phyloP scores from a whole-genome alignment of 2,888 invertebrate species.

The Mamestra brassicae region DNA sequence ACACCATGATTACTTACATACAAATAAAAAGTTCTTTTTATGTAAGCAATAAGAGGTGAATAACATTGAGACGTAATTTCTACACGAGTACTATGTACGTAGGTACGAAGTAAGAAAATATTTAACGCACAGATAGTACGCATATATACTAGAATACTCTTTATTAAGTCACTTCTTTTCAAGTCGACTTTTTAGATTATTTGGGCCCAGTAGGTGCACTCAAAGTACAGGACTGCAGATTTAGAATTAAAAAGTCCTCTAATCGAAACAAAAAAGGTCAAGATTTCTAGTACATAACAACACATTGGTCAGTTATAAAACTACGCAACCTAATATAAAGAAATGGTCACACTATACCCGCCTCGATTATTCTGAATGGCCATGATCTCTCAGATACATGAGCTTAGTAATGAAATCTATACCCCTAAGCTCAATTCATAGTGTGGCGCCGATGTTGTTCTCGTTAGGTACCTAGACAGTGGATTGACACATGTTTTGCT shows the following conservation, averaged over 20 bases:
- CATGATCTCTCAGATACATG: conserved; percentile 56
- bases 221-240: neutral
- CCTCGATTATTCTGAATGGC: conserved; percentile 41
- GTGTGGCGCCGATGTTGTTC: conserved; percentile 56
- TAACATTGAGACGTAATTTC: neutral
- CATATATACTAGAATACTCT: too few relatives aligned
- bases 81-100: neutral
- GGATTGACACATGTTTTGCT: conserved; percentile 20
- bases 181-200: too few relatives aligned
- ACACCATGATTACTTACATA: conserved; percentile 18
- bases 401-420: conserved; percentile 59
- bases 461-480: conserved; percentile 19
- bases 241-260: neutral
- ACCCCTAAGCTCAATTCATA: conserved; percentile 35
- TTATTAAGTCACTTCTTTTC: too few relatives aligned
- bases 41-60: conserved; percentile 22
- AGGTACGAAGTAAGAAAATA: too few relatives aligned
- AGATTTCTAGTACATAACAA: neutral
- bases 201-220: too few relatives aligned
- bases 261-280: neutral
- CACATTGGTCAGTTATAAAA: conserved; percentile 1
- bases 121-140: too few relatives aligned
- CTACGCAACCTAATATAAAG: conserved; percentile 20
- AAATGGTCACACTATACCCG: conserved; percentile 39
- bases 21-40: conserved; percentile 8